phyloP scores from a whole-genome alignment of 2,888 invertebrate species.

The Drosophila kanekoi region DNA sequence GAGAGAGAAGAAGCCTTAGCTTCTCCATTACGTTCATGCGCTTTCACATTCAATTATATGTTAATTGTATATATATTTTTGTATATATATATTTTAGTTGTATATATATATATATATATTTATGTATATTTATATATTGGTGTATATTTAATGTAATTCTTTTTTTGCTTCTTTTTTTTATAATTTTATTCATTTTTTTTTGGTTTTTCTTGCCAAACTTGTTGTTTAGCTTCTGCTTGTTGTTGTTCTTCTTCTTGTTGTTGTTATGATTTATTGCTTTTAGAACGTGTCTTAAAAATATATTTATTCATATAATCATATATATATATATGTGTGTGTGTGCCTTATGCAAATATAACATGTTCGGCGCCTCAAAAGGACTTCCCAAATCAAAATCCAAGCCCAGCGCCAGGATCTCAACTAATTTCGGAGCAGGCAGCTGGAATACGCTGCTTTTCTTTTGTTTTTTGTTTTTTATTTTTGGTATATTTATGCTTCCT shows the following conservation, averaged over 20 bases:
- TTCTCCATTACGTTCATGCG: slow-evolving; percentile 12
- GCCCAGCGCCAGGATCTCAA: slow-evolving; percentile 2
- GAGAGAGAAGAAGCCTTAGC: slow-evolving; percentile 14
- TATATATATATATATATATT: slow-evolving; percentile 53
- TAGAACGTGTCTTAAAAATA: slow-evolving; percentile 84
- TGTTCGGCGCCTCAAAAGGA: slow-evolving; percentile 44
- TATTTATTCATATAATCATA: slow-evolving; percentile 63
- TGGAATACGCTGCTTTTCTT: slow-evolving; percentile 34
- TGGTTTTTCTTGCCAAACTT: slow-evolving; percentile 50
- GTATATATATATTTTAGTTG: slow-evolving; percentile 51
- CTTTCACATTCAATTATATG: slow-evolving; percentile 44
- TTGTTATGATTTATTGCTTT: slow-evolving; percentile 84
- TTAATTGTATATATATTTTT: slow-evolving; percentile 47
- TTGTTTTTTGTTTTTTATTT: slow-evolving; percentile 6
- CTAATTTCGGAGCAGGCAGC: slow-evolving; percentile 24
- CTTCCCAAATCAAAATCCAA: slow-evolving; percentile 9
- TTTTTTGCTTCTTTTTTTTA: slow-evolving; percentile 45
- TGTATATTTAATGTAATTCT: slow-evolving; percentile 72
- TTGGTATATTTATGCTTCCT: slow-evolving; percentile 24
- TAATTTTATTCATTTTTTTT: slow-evolving; percentile 13
- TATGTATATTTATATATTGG: slow-evolving; percentile 79
- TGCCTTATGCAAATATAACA: slow-evolving; percentile 68
- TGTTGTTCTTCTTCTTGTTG: slow-evolving; percentile 58
- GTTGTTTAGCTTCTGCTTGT: slow-evolving; percentile 38
- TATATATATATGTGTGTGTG: slow-evolving; percentile 29